Evolutionary conservation across 2,797 vertebrate genomes (phyloP).

Genomic region (Peromyscus attwateri): DNA sequence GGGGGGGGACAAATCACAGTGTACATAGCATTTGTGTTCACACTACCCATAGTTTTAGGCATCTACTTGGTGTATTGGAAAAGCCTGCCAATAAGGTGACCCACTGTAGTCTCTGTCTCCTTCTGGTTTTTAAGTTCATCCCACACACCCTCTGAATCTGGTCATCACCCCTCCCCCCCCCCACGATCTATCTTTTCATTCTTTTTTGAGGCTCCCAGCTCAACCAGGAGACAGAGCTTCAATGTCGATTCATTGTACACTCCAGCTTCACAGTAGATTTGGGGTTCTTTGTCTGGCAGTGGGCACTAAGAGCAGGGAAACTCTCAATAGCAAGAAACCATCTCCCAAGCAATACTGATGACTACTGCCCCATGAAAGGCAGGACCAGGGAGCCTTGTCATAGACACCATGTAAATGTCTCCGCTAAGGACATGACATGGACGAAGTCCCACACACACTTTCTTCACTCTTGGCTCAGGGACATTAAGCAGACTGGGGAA

Average conservation of each 20-base stretch:
- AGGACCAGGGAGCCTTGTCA: background rate
- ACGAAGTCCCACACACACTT: background rate
- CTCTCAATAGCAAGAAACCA: background rate
- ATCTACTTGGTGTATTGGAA: background rate
- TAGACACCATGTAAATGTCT: background rate
- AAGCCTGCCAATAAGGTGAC: background rate
- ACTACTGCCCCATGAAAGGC: background rate
- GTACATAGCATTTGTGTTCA: background rate
- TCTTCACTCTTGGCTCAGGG: background rate
- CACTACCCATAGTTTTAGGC: background rate
- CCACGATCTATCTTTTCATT: background rate
- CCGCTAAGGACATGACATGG: background rate
- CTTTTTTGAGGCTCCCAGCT: background rate
- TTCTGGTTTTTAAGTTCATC: background rate
- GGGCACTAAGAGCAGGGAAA: background rate
- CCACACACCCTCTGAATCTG: background rate
- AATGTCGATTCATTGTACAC: no score
- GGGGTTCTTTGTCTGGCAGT: background rate
- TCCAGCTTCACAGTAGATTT: background rate
- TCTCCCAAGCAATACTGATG: background rate
- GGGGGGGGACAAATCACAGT: background rate
- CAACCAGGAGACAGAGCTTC: background rate
- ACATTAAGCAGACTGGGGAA: background rate
- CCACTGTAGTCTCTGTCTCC: background rate
- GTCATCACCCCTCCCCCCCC: no score